Evolutionary conservation across 1,140 invertebrate species (phyloP), one percentile per base, ranked within the genome.

Genomic region (Oryzaephilus surinamensis): DNA sequence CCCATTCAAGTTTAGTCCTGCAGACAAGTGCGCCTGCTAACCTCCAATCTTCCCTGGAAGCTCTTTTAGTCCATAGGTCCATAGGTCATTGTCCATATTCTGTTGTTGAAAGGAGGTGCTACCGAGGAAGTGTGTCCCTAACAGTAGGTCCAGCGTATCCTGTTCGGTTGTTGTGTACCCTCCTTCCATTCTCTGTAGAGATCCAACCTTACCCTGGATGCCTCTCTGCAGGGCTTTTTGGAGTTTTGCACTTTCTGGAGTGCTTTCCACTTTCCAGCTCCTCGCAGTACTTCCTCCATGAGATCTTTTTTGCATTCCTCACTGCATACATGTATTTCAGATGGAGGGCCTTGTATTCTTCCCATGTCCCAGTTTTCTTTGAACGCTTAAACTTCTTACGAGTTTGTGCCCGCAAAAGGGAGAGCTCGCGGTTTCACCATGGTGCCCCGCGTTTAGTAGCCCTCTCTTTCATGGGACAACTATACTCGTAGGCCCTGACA

Each of bases 1-100:
- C 43, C 43, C 41, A 51, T 40, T 40, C 14, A 1, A 47, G 16
- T n/a, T 18, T 47, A 7, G 30, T 33, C 7, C 33, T 21, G n/a
- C 24, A 44, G 8, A 50, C 19, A 0, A 50, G 31, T 31, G 28
- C 35, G 8, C 29, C 21, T 4, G 32, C 43, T 5, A 32, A 19
- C 2, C 10, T n/a, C 32, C 43, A 21, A 1, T 21, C 19, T 21
- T 21, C 19, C 19, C 10, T 21, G 10, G 5, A 5, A 8, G 19
- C 19, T 8, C 10, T 8, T 21, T 5, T 8, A 21, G 10, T 8
- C n/a, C n/a, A n/a, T n/a, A 21, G 19, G 19, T 21, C 5, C 10
- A 5, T n/a, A n/a, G n/a, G n/a, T n/a, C 1, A 21, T 21, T 6
- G 19, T 6, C 10, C 19, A 6, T 21, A 6, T 21, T 21, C 19